phyloP scores from a whole-genome alignment of 2,888 invertebrate genomes.

The Sialis lutaria region DNA sequence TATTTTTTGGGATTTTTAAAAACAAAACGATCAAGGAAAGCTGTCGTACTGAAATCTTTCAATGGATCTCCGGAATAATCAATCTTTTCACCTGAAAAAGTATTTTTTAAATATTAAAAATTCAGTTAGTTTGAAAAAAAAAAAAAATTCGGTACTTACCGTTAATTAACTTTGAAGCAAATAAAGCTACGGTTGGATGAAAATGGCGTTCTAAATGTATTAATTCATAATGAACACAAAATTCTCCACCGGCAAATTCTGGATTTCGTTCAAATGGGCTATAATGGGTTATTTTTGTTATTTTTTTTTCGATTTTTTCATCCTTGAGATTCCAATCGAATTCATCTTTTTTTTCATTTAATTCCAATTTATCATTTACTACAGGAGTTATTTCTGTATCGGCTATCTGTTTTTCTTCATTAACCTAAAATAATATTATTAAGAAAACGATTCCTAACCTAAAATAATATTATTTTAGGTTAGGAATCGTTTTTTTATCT shows the following conservation, averaged over 20 bases:
- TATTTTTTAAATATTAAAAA: slow-evolving; percentile 1
- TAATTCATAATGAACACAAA: slow-evolving; percentile 60
- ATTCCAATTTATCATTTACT: background rate
- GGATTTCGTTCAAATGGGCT: slow-evolving; percentile 69
- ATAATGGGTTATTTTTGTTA: slow-evolving; percentile 28
- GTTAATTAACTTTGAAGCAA: slow-evolving; percentile 60
- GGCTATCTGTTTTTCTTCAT: no score
- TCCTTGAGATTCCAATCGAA: slow-evolving; percentile 19
- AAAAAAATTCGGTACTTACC: slow-evolving; percentile 31
- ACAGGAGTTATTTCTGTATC: background rate
- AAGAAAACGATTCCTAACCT: no score
- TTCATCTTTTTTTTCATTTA: background rate
- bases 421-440: no score
- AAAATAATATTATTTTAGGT: no score
- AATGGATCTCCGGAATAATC: slow-evolving; percentile 86
- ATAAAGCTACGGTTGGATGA: slow-evolving; percentile 84
- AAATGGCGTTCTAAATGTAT: slow-evolving; percentile 51
- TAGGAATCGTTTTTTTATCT: no score
- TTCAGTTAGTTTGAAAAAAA: slow-evolving; percentile 4
- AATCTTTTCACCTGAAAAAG: slow-evolving; percentile 43
- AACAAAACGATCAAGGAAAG: slow-evolving; percentile 89
- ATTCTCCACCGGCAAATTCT: slow-evolving; percentile 59
- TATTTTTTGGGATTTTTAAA: slow-evolving; percentile 80
- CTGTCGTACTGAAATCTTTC: slow-evolving; percentile 75
- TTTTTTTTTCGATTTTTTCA: slow-evolving; percentile 18